phyloP scores from a whole-genome alignment of 2,797 vertebrate genomes.

The Galagoides demidoff region DNA sequence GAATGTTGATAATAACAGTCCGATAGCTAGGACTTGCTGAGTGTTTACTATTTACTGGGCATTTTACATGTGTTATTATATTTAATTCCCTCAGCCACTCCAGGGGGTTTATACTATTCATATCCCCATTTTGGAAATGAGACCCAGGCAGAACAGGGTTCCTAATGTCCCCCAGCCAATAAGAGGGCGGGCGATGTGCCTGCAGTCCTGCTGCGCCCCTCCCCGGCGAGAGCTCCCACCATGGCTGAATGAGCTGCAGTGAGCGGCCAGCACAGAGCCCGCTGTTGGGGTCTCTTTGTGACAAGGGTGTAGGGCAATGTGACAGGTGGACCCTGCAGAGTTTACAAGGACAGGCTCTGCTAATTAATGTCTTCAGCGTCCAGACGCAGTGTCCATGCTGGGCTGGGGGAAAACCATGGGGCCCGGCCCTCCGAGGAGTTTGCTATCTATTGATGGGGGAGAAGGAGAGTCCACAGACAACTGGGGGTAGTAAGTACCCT shows the following conservation, averaged over 20 bases:
- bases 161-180: neutral
- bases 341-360: neutral
- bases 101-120: neutral
- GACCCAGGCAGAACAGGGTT: neutral
- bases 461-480: neutral
- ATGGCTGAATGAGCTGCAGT: neutral
- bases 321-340: neutral
- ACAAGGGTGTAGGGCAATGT: neutral
- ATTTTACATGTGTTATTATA: neutral
- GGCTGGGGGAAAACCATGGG: neutral
- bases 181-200: neutral
- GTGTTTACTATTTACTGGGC: neutral
- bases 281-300: neutral
- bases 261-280: neutral
- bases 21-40: neutral
- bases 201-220: fast-evolving
- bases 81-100: neutral
- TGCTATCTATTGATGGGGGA: neutral
- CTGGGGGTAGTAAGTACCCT: fast-evolving
- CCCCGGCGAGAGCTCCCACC: fast-evolving
- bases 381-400: fast-evolving
- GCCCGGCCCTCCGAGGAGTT: neutral
- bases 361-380: neutral
- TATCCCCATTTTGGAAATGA: neutral
- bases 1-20: neutral